These are phyloP conservation scores for Griposia aprilina DNA, from an alignment of 2,888 invertebrate genomes.

Conservation along the genomic window DNA sequence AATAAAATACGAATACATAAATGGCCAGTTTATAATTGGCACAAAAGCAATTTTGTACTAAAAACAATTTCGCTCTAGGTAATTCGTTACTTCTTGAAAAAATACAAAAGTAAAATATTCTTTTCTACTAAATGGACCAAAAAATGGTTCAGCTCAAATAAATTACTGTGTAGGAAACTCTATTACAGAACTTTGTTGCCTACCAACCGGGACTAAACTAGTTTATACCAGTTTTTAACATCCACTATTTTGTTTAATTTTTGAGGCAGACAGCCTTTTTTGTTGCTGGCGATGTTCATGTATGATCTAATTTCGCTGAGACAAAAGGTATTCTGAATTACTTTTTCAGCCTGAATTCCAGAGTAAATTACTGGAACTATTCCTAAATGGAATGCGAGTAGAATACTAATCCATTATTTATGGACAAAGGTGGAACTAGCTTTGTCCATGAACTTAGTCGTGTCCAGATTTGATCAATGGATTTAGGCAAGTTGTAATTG, in stretches of 20 bases:
- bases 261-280: conserved; percentile 25
- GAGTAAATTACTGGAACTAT: conserved; percentile 37
- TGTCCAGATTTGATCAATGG: conserved; percentile 48
- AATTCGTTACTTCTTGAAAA: not conserved
- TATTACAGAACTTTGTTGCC: conserved; percentile 43
- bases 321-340: conserved; percentile 27
- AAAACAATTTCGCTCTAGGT: not conserved
- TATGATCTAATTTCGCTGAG: conserved; percentile 36
- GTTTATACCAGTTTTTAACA: conserved; percentile 35
- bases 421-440: conserved; percentile 4
- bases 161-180: conserved; percentile 39
- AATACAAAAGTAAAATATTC: not conserved
- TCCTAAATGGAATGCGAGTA: conserved; percentile 14
- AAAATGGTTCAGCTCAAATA: conserved; percentile 30
- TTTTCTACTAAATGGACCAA: conserved; percentile 1
- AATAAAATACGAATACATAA: not conserved
- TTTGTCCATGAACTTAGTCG: conserved; percentile 7
- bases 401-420: conserved; percentile 51
- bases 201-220: conserved; percentile 32
- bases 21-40: not conserved
- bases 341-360: conserved; percentile 31
- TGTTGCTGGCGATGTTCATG: not conserved
- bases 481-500: conserved; percentile 46
- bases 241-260: conserved; percentile 35
- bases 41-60: not conserved